A percentile compares a stretch with the other conserved stretches of the same genome.
These are phyloP conservation scores for Cryptocheilus praepositus DNA, from an alignment of 2,888 invertebrate genomes.

Conservation along the genomic window DNA sequence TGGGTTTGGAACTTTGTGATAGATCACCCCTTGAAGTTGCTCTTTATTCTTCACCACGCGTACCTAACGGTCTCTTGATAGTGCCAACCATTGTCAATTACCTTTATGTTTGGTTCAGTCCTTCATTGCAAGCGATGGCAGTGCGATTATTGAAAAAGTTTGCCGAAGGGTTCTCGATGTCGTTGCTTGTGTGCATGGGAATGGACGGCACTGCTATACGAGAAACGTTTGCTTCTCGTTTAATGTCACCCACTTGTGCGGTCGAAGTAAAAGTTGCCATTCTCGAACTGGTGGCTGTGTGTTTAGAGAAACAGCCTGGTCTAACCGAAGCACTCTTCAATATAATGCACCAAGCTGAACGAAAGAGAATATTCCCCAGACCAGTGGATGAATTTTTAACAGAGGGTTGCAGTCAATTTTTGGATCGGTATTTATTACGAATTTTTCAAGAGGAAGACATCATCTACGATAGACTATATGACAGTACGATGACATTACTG, in stretches of 20 bases:
- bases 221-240: slow-evolving; percentile 77
- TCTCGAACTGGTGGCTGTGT: slow-evolving; percentile 74
- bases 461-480: slow-evolving; percentile 68
- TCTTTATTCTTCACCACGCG: slow-evolving; percentile 72
- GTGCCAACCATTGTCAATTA: slow-evolving; percentile 78
- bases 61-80: slow-evolving; percentile 73
- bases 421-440: slow-evolving; percentile 68
- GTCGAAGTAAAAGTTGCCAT: slow-evolving; percentile 74
- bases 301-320: slow-evolving; percentile 74
- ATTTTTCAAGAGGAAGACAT: slow-evolving; percentile 68
- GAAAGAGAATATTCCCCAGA: slow-evolving; percentile 70
- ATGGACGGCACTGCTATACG: slow-evolving; percentile 78
- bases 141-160: slow-evolving; percentile 77
- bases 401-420: slow-evolving; percentile 70
- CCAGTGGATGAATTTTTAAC: slow-evolving; percentile 71
- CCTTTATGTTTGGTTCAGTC: slow-evolving; percentile 78
- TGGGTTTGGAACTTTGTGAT: slow-evolving; percentile 63
- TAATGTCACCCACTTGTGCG: slow-evolving; percentile 76
- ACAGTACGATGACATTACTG: slow-evolving; percentile 71
- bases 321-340: slow-evolving; percentile 73
- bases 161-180: slow-evolving; percentile 78
- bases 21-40: slow-evolving; percentile 71
- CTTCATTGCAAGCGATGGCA: slow-evolving; percentile 77
- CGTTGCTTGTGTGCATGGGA: slow-evolving; percentile 79
- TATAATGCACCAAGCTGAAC: slow-evolving; percentile 72